Evolutionary conservation across 2,113 vertebrate species (phyloP).

Genomic region (Paradoxurus hermaphroditus): DNA sequence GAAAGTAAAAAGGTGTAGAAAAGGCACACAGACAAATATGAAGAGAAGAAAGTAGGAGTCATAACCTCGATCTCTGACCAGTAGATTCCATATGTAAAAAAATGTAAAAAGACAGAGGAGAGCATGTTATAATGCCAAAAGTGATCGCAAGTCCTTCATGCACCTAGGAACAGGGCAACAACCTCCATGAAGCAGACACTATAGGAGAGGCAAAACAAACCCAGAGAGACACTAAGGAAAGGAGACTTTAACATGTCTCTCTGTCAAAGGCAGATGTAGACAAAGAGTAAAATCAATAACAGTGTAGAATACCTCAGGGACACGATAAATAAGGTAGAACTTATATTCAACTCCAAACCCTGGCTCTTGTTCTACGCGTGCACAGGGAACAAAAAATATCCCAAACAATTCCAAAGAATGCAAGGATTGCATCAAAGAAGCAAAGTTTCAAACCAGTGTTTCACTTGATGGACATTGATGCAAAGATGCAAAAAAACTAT

Average conservation of each 20-base stretch:
- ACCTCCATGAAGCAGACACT: not conserved
- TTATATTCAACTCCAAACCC: not conserved
- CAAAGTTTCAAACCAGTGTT: not conserved
- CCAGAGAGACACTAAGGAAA: not conserved
- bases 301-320: not conserved
- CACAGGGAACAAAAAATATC: not conserved
- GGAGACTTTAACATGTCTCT: not conserved
- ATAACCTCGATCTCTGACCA: not conserved
- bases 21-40: not conserved
- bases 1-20: not conserved
- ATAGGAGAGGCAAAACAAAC: not conserved
- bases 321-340: too few relatives aligned
- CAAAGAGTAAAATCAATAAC: not conserved
- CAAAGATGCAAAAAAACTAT: not conserved
- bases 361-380: not conserved
- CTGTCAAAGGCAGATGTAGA: not conserved
- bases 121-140: not conserved
- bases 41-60: not conserved
- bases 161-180: not conserved
- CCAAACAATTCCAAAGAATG: not conserved
- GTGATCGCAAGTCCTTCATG: not conserved
- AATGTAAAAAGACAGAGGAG: not conserved
- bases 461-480: not conserved
- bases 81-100: not conserved
- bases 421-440: not conserved